Evolutionary conservation across 2,888 invertebrate species (phyloP).

Genomic region (Euclidia mi): DNA sequence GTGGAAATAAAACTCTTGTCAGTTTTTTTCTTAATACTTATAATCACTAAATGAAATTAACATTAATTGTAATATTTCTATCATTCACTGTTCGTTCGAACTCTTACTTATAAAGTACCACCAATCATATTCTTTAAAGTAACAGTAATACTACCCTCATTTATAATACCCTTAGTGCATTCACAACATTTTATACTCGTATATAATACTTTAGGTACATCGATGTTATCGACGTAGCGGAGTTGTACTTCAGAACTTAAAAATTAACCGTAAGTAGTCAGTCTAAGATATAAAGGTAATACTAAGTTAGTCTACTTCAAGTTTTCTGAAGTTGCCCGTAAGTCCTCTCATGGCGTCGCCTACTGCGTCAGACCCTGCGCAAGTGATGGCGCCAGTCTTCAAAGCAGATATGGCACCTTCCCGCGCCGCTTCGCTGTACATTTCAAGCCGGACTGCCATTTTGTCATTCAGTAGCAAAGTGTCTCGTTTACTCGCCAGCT

Average conservation of each 20-base stretch:
- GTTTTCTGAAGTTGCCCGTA: slow-evolving; percentile 94
- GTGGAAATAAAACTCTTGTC: no score
- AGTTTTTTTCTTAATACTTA: no score
- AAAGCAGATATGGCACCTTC: slow-evolving; percentile 94
- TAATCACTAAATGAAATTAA: no score
- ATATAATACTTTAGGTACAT: slow-evolving; percentile 5
- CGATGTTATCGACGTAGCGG: background rate
- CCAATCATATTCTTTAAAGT: background rate
- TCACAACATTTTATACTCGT: background rate
- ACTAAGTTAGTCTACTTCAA: slow-evolving; percentile 92
- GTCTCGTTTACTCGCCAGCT: slow-evolving; percentile 90
- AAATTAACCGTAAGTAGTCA: slow-evolving; percentile 39
- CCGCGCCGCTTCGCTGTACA: slow-evolving; percentile 93
- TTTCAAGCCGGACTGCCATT: slow-evolving; percentile 92
- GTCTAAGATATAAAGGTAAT: slow-evolving; percentile 33
- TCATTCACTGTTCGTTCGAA: no score
- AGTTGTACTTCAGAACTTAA: slow-evolving; percentile 16
- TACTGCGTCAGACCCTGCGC: slow-evolving; percentile 91
- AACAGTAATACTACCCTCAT: slow-evolving; percentile 8
- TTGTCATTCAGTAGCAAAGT: slow-evolving; percentile 92
- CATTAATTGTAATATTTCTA: no score
- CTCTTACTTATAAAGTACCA: background rate
- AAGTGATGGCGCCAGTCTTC: slow-evolving; percentile 88
- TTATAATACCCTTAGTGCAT: background rate
- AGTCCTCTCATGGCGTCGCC: slow-evolving; percentile 92